Base-by-base conservation (phyloP, 2,888 invertebrate genomes). In the Leptinotarsa rubiginosa region DNA sequence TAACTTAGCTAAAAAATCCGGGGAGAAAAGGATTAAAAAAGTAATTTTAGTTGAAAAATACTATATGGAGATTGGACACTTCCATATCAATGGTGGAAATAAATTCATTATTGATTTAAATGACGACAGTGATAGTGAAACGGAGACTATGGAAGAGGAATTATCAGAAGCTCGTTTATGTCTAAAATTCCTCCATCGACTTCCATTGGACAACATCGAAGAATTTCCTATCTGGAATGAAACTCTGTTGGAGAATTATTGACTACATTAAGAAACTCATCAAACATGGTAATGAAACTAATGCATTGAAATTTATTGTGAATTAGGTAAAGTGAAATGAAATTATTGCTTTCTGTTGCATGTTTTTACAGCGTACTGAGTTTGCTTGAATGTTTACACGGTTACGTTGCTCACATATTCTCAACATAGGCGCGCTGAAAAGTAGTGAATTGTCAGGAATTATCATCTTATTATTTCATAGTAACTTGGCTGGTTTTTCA, bases 331-430 rank as follows among this genome's bases (percentile, higher is more conserved):
- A 62, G 41, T 62, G 41, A 62, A 62, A 31, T 41, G 31, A 62
- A 62, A 31, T 62, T 62, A 62, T 41, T 62, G 62, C 62, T 62
- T 62, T 62, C 41, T n/a, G 62, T 31, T 62, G 62, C 62, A 18
- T 62, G 41, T 41, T 62, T 62, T 62, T 62, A 62, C 31, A 10
- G 62, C 41, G 41, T 62, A 62, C 62, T 31, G 18, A 62, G 62
- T 62, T 41, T 62, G 15, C 31, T 62, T 25, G 16, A 62, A n/a
- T 62, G 62, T 62, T 62, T 62, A 41, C 62, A 62, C 12, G 62
- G n/a, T 62, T 18, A n/a, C n/a, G 62, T 41, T 62, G 62, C 62
- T 41, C 59, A n/a, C 62, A 62, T 62, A 41, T 31, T 16, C 18
- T 62, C 7, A 31, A n/a, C 62, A 62, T 41, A 62, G 62, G 62